These are phyloP conservation scores for Brachionus paranguensis DNA, from an alignment of 1,140 invertebrate species.

Conservation along the genomic window DNA sequence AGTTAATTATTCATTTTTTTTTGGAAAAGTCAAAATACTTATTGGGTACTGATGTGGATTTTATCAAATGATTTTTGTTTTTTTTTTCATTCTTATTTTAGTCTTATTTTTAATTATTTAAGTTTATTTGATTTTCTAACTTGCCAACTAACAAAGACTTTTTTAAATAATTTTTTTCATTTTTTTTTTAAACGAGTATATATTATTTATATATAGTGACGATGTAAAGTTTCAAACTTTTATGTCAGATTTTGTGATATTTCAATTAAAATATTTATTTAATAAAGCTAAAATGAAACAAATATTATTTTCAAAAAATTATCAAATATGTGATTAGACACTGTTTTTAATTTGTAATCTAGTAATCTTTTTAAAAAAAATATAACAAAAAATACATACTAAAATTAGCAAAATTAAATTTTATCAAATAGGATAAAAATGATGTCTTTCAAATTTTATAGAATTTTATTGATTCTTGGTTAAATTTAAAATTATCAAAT, in stretches of 20 bases:
- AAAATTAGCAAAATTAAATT: no score
- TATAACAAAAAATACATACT: no score
- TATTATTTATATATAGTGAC: conserved; percentile 32
- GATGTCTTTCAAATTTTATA: no score
- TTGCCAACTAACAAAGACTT: background rate
- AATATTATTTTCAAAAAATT: background rate
- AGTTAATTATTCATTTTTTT: background rate
- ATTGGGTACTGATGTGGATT: background rate
- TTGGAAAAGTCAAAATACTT: background rate
- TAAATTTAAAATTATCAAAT: no score
- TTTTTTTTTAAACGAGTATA: conserved; percentile 1
- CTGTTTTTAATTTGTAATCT: no score
- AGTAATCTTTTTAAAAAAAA: no score
- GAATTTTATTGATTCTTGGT: no score
- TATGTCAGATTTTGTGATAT: conserved; percentile 25
- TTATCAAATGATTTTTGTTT: background rate
- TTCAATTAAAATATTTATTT: conserved; percentile 26
- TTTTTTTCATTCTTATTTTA: background rate
- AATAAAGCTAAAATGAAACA: background rate
- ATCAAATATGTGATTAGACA: no score
- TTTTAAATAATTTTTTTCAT: background rate
- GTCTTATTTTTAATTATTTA: background rate
- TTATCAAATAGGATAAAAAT: no score
- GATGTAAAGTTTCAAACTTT: conserved; percentile 37
- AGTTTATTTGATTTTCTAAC: background rate